These are phyloP conservation scores for Sceloporus tristichus DNA, from an alignment of 2,113 vertebrate genomes.

Conservation along the genomic window DNA sequence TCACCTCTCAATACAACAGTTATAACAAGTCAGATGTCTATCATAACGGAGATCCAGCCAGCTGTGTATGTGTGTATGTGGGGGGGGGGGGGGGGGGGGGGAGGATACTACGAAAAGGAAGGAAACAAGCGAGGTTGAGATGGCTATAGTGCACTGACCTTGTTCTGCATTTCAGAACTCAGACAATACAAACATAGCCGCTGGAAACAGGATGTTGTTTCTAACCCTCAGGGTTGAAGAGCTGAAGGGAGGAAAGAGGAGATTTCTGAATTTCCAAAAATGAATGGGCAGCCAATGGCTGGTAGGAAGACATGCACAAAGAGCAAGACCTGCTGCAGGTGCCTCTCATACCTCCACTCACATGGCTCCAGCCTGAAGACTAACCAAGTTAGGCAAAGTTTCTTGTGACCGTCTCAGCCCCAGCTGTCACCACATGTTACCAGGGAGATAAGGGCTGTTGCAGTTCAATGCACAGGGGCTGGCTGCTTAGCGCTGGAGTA, in stretches of 20 bases:
- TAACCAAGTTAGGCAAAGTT: background rate
- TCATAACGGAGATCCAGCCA: background rate
- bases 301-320: background rate
- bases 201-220: background rate
- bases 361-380: background rate
- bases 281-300: background rate
- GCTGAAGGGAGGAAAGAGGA: background rate
- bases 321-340: background rate
- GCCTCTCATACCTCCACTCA: background rate
- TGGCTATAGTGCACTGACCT: background rate
- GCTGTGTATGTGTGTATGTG: no score
- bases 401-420: background rate
- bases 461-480: background rate
- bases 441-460: background rate
- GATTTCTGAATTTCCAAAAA: background rate
- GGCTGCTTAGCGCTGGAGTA: background rate
- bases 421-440: background rate
- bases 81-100: no score
- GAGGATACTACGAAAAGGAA: slow-evolving; percentile 5
- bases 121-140: slow-evolving; percentile 14
- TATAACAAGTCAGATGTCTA: background rate
- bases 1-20: background rate
- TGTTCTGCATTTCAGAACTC: background rate
- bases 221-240: background rate
- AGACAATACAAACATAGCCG: background rate